These are phyloP conservation scores for Hemibagrus wyckioides DNA, from an alignment of 2,113 vertebrate genomes.

Conservation along the genomic window DNA sequence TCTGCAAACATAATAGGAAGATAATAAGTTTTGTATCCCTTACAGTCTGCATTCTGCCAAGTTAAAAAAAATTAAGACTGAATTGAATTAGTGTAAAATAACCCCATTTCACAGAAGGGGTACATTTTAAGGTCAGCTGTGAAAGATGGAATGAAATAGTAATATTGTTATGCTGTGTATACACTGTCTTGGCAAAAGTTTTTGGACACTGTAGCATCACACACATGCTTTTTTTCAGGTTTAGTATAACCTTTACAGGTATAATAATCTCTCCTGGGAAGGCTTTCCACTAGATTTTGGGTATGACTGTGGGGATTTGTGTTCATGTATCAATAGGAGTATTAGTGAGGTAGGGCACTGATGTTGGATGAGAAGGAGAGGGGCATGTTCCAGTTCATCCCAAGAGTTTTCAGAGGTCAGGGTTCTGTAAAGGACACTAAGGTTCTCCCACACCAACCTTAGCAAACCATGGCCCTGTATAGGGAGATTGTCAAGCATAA, in stretches of 20 bases:
- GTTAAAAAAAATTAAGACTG: background rate
- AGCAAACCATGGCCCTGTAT: too few relatives aligned
- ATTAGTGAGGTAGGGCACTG: background rate
- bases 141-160: background rate
- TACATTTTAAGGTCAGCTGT: slow-evolving; percentile 12
- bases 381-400: background rate
- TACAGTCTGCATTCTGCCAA: background rate
- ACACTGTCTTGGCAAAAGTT: background rate
- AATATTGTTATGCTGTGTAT: background rate
- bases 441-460: too few relatives aligned
- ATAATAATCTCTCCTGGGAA: background rate
- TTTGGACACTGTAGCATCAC: background rate
- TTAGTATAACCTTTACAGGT: background rate
- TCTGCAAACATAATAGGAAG: slow-evolving; percentile 1
- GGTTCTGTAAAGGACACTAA: background rate
- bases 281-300: background rate
- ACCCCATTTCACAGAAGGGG: slow-evolving; percentile 2
- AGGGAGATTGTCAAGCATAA: background rate
- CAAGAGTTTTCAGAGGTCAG: background rate
- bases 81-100: slow-evolving; percentile 25
- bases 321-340: background rate
- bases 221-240: background rate
- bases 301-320: background rate
- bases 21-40: background rate
- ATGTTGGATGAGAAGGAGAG: background rate